Evolutionary conservation across 2,888 invertebrate genomes (phyloP).

Genomic region (Andrena minutula): DNA sequence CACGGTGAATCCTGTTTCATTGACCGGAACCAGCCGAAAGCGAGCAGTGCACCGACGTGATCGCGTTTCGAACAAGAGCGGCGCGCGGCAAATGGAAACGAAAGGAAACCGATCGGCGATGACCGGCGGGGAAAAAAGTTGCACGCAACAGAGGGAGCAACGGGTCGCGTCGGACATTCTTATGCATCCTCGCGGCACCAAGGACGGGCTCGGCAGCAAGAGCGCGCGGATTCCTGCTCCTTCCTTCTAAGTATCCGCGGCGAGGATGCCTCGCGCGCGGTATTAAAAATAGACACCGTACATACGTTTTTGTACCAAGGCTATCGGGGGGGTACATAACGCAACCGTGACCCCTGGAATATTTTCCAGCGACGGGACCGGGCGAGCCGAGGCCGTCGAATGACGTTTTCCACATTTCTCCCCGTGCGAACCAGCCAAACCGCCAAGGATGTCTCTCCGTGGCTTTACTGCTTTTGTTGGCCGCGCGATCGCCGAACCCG

Average conservation of each 20-base stretch:
- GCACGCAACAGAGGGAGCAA: constrained; percentile 1
- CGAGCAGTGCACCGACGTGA: background rate
- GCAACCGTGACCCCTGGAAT: constrained; percentile 53
- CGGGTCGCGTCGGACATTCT: constrained; percentile 21
- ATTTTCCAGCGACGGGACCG: constrained; percentile 43
- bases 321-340: constrained; percentile 21
- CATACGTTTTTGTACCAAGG: constrained; percentile 49
- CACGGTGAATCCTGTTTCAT: constrained; percentile 47
- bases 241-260: constrained; percentile 47
- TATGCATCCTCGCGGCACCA: constrained; percentile 36
- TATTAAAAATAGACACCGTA: constrained; percentile 44
- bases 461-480: constrained; percentile 37
- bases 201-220: constrained; percentile 36
- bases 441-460: constrained; percentile 49
- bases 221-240: constrained; percentile 53
- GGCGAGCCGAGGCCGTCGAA: constrained; percentile 45
- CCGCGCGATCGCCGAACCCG: background rate
- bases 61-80: background rate
- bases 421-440: constrained; percentile 48
- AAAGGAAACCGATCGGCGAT: background rate
- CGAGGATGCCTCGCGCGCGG: constrained; percentile 39
- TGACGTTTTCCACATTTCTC: constrained; percentile 45
- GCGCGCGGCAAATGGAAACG: constrained; percentile 5
- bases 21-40: constrained; percentile 36
- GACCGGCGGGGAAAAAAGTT: constrained; percentile 12